phyloP scores from a whole-genome alignment of 2,113 vertebrate species.

The Pangasianodon gigas region DNA sequence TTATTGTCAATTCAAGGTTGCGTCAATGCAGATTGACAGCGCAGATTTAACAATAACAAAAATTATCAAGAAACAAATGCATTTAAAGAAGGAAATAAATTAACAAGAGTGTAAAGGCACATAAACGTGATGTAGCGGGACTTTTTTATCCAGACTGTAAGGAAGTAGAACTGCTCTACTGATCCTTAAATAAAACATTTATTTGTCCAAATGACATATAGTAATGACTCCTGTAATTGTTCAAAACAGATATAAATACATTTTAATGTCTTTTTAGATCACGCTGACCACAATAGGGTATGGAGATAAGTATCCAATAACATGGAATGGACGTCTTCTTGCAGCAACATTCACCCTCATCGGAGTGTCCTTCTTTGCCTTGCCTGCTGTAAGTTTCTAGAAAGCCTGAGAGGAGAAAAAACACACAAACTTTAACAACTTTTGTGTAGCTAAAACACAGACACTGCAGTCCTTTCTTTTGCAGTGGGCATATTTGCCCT shows the following conservation, averaged over 20 bases:
- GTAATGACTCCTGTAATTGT: not conserved
- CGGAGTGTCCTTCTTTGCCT: conserved; percentile 94
- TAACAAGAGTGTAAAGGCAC: not conserved
- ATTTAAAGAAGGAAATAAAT: not conserved
- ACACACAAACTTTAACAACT: not conserved
- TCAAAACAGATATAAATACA: not conserved
- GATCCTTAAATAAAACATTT: not conserved
- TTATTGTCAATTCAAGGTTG: not conserved
- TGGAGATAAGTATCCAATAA: conserved; percentile 95
- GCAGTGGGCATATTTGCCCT: not conserved
- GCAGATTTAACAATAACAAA: not conserved
- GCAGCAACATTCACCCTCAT: conserved; percentile 93
- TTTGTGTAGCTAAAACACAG: not conserved
- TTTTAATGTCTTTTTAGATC: conserved; percentile 75
- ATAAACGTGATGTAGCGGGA: not conserved
- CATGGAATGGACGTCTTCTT: conserved; percentile 94
- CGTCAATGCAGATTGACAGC: not conserved
- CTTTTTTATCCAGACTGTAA: not conserved
- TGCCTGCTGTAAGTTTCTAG: conserved; percentile 84
- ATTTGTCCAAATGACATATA: not conserved
- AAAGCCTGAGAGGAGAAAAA: not conserved
- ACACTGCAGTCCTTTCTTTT: not conserved
- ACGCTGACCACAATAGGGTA: conserved; percentile 97
- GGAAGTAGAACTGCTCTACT: not conserved
- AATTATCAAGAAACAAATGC: not conserved